phyloP scores from a whole-genome alignment of 2,113 vertebrate species.

The Rousettus leschenaultii region DNA sequence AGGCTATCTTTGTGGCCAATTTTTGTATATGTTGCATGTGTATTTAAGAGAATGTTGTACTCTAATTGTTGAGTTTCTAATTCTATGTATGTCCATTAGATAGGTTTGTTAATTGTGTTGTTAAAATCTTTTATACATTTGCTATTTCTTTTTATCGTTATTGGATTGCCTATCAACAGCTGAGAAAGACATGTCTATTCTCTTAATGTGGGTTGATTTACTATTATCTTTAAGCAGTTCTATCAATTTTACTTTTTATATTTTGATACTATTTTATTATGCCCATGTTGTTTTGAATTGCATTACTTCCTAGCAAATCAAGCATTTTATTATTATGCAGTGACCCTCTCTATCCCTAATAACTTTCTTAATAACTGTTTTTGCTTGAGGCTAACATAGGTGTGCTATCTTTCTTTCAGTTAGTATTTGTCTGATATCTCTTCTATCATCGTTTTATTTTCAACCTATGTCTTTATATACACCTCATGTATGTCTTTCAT shows the following conservation, averaged over 20 bases:
- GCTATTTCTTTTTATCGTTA: neutral
- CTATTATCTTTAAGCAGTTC: neutral
- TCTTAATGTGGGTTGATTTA: neutral
- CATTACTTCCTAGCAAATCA: neutral
- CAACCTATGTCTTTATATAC: neutral
- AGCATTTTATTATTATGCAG: neutral
- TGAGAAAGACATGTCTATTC: neutral
- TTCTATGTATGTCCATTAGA: neutral
- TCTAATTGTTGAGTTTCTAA: neutral
- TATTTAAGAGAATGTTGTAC: neutral
- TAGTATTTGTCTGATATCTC: neutral
- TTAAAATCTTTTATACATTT: neutral
- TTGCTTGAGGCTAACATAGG: neutral
- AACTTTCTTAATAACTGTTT: neutral
- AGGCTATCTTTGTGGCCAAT: neutral
- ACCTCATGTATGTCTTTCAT: neutral
- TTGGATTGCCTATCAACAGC: neutral
- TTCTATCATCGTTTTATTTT: neutral
- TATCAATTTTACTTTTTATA: neutral
- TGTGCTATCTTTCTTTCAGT: neutral
- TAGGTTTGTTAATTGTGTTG: neutral
- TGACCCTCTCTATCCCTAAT: neutral
- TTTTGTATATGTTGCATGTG: neutral
- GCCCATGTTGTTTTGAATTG: neutral
- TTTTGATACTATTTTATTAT: neutral